Evolutionary conservation across 2,888 invertebrate genomes (phyloP).

Genomic region (Dyspetes luteomarginatus): DNA sequence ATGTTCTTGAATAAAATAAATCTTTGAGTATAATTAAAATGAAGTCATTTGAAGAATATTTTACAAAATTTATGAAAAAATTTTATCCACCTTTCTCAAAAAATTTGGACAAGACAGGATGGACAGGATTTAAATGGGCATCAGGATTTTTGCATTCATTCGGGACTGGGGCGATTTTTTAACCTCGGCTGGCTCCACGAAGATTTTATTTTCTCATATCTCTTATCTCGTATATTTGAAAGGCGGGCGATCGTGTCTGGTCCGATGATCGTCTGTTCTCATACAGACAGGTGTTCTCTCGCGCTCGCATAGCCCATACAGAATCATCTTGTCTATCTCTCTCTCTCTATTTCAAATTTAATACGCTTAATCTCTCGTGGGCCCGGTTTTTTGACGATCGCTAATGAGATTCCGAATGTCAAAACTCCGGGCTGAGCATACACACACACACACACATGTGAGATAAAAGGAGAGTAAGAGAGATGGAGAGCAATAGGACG

Average conservation of each 20-base stretch:
- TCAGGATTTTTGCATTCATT: too few relatives aligned
- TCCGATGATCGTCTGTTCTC: conserved; percentile 39
- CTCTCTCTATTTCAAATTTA: conserved; percentile 44
- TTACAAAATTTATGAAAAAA: too few relatives aligned
- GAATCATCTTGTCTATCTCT: conserved; percentile 9
- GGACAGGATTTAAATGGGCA: too few relatives aligned
- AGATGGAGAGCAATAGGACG: conserved; percentile 23
- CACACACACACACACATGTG: conserved; percentile 60
- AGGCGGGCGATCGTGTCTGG: conserved; percentile 46
- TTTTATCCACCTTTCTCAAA: too few relatives aligned
- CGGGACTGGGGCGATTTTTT: too few relatives aligned
- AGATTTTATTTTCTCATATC: conserved; percentile 26
- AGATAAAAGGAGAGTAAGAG: conserved; percentile 12
- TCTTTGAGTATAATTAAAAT: too few relatives aligned
- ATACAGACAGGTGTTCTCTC: conserved; percentile 64
- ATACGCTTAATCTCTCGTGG: conserved; percentile 66
- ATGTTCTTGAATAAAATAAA: too few relatives aligned
- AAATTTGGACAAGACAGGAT: too few relatives aligned
- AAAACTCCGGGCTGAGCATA: conserved; percentile 79
- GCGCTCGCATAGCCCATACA: conserved; percentile 32
- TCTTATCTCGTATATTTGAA: conserved; percentile 34
- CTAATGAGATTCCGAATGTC: conserved; percentile 83
- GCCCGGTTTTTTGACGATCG: conserved; percentile 77
- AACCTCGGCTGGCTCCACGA: too few relatives aligned
- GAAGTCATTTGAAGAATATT: too few relatives aligned